Conservation (phyloP, 2,888 invertebrate genomes). For the Colletes collaris region DNA sequence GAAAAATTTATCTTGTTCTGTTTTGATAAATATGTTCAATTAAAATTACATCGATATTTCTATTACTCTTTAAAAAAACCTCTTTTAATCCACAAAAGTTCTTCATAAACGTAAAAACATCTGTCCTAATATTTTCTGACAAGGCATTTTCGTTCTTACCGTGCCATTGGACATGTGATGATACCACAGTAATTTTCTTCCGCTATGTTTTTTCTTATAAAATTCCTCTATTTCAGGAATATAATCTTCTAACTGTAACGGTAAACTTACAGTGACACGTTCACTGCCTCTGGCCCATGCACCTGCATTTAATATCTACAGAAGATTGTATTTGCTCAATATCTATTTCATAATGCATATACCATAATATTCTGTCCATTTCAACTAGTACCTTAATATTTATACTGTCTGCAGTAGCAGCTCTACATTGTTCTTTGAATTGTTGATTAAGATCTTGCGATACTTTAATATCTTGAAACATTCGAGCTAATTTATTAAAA, state of each 20-base stretch:
- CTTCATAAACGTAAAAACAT: constrained; percentile 12
- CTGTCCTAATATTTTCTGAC: constrained; percentile 19
- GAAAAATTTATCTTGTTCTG: constrained; percentile 31
- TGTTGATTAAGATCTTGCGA: constrained; percentile 98
- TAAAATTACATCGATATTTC: constrained; percentile 6
- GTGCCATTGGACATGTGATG: constrained; percentile 99
- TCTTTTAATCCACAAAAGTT: background rate
- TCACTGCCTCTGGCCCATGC: constrained; percentile 99
- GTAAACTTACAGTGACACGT: constrained; percentile 96
- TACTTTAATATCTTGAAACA: constrained; percentile 99
- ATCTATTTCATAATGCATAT: background rate
- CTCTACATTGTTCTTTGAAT: constrained; percentile 90
- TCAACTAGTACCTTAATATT: constrained; percentile 89
- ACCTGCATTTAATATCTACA: constrained; percentile 95
- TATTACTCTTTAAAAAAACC: background rate
- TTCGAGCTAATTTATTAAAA: constrained; percentile 98
- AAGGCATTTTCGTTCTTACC: constrained; percentile 79
- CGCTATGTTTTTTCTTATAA: constrained; percentile 98
- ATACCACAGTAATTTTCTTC: constrained; percentile 99
- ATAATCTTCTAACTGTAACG: constrained; percentile 98
- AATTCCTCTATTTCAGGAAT: constrained; percentile 99
- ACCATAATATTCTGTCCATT: background rate
- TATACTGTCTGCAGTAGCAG: constrained; percentile 93
- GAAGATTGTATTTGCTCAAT: constrained; percentile 31
- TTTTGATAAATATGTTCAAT: constrained; percentile 11